Evolutionary conservation across 2,113 vertebrate species (phyloP).

Genomic region (Dipodomys ordii): DNA sequence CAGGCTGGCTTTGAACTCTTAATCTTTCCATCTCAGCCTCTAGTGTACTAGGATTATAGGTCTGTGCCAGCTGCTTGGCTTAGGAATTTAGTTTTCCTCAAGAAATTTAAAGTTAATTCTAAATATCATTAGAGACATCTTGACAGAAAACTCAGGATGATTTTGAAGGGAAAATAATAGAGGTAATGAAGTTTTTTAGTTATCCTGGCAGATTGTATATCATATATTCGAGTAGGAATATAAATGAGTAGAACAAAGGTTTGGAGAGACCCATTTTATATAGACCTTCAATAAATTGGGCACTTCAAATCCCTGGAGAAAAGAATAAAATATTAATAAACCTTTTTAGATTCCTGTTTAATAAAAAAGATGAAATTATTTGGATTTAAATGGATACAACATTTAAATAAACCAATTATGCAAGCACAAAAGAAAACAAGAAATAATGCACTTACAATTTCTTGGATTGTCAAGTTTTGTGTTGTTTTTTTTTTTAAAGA

Average conservation of each 20-base stretch:
- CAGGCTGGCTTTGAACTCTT: too few relatives aligned
- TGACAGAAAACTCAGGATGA: not conserved
- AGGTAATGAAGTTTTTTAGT: not conserved
- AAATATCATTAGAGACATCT: not conserved
- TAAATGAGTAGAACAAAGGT: not conserved
- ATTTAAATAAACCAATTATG: not conserved
- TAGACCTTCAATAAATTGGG: not conserved
- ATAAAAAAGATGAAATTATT: too few relatives aligned
- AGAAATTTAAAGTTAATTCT: slow-evolving; percentile 32
- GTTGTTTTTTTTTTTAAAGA: too few relatives aligned
- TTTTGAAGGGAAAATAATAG: slow-evolving; percentile 38
- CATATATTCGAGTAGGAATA: not conserved
- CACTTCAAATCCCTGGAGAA: not conserved
- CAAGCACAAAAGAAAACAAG: not conserved
- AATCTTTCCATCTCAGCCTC: too few relatives aligned
- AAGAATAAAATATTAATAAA: not conserved
- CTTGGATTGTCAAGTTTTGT: too few relatives aligned
- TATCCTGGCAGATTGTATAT: not conserved
- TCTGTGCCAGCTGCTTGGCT: too few relatives aligned
- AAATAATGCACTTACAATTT: too few relatives aligned
- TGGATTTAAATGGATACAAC: too few relatives aligned
- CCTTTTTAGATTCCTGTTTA: not conserved
- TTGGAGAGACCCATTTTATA: not conserved
- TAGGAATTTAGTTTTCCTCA: not conserved
- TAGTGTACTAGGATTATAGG: too few relatives aligned